phyloP scores from a whole-genome alignment of 2,797 vertebrate species.

The Anguilla marmorata region DNA sequence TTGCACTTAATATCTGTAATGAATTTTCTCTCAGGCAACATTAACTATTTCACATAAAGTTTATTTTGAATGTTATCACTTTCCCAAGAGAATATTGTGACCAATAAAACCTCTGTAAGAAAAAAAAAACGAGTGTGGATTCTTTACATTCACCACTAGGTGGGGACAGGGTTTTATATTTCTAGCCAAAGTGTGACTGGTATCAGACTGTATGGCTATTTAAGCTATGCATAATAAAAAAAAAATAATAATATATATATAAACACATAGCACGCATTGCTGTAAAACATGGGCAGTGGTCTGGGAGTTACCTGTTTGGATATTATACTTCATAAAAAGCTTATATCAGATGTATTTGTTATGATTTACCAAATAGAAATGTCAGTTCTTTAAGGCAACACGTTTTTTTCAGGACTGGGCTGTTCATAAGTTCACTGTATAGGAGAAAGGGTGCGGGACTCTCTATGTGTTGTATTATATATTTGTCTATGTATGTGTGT shows the following conservation, averaged over 20 bases:
- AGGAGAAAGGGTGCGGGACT: too few relatives aligned
- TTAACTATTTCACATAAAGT: not conserved
- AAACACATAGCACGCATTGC: too few relatives aligned
- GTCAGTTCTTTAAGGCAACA: not conserved
- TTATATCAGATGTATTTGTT: too few relatives aligned
- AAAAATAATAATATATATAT: too few relatives aligned
- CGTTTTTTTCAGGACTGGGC: not conserved
- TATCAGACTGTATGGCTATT: not conserved
- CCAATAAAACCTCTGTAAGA: not conserved
- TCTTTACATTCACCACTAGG: slow-evolving; percentile 31
- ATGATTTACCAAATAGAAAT: not conserved
- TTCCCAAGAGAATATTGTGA: not conserved
- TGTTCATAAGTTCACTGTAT: not conserved
- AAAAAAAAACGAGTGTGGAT: not conserved
- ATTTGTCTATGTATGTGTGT: too few relatives aligned
- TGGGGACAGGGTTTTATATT: slow-evolving; percentile 22
- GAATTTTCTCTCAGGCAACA: not conserved
- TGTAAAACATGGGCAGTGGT: too few relatives aligned
- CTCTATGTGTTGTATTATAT: too few relatives aligned
- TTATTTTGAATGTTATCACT: not conserved
- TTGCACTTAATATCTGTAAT: not conserved
- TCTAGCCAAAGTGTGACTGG: not conserved
- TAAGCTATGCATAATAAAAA: not conserved
- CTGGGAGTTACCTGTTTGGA: not conserved
- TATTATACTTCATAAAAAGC: not conserved